phyloP scores from a whole-genome alignment of 2,113 vertebrate species.

The Sterrhoptilus dennistouni region DNA sequence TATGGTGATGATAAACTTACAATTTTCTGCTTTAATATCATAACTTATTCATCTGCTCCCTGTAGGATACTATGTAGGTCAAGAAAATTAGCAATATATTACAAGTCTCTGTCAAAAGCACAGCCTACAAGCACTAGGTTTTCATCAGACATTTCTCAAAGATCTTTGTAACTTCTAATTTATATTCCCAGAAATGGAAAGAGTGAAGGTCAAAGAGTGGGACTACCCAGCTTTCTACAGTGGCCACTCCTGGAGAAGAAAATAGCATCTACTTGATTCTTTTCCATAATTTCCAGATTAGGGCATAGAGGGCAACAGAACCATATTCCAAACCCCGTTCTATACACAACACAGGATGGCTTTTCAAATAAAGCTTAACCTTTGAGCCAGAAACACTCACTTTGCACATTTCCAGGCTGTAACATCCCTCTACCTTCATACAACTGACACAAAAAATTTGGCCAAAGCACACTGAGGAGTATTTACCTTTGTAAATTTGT shows the following conservation, averaged over 20 bases:
- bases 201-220: background rate
- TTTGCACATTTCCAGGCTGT: background rate
- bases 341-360: background rate
- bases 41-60: background rate
- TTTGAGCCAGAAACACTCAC: background rate
- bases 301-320: background rate
- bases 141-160: background rate
- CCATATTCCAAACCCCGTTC: background rate
- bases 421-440: background rate
- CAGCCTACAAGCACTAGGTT: background rate
- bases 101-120: background rate
- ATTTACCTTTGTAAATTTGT: background rate
- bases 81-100: background rate
- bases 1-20: background rate
- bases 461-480: background rate
- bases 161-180: background rate
- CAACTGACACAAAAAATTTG: background rate
- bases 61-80: background rate
- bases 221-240: background rate
- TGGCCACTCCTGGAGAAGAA: background rate
- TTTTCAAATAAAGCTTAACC: background rate
- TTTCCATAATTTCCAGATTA: background rate
- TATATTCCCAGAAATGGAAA: background rate
- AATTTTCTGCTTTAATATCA: background rate
- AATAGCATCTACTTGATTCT: background rate